phyloP scores from a whole-genome alignment of 2,888 invertebrate genomes.

The Creontiades dilutus region DNA sequence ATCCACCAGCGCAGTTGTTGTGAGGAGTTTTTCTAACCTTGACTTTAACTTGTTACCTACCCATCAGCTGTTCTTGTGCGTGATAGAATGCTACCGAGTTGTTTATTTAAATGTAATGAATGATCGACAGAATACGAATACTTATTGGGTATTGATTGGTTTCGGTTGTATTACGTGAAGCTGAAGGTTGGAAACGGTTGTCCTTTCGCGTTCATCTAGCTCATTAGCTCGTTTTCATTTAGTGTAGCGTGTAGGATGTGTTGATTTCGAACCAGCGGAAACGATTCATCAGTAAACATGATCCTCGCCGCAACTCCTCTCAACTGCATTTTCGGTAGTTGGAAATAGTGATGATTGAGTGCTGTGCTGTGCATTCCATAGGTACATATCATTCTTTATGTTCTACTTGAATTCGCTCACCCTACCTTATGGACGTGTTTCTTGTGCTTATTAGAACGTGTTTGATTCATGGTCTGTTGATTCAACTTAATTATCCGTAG shows the following conservation, averaged over 20 bases:
- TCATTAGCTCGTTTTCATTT: background rate
- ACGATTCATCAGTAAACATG: background rate
- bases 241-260: background rate
- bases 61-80: slow-evolving; percentile 17
- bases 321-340: background rate
- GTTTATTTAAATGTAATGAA: slow-evolving; percentile 31
- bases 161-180: background rate
- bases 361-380: background rate
- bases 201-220: background rate
- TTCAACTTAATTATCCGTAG: background rate
- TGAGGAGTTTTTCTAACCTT: background rate
- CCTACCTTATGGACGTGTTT: background rate
- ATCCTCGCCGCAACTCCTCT: background rate
- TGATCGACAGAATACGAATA: slow-evolving; percentile 7
- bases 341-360: background rate
- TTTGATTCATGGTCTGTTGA: slow-evolving; percentile 3
- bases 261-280: slow-evolving; percentile 19
- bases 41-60: background rate
- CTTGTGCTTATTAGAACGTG: slow-evolving; percentile 41
- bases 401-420: background rate
- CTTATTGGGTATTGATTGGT: background rate
- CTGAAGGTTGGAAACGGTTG: background rate
- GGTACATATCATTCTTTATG: background rate
- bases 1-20: too few species aligned
- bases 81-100: slow-evolving; percentile 2